These are phyloP conservation scores for Mactromeris polynyma DNA, from an alignment of 2,888 invertebrate species.

Conservation along the genomic window DNA sequence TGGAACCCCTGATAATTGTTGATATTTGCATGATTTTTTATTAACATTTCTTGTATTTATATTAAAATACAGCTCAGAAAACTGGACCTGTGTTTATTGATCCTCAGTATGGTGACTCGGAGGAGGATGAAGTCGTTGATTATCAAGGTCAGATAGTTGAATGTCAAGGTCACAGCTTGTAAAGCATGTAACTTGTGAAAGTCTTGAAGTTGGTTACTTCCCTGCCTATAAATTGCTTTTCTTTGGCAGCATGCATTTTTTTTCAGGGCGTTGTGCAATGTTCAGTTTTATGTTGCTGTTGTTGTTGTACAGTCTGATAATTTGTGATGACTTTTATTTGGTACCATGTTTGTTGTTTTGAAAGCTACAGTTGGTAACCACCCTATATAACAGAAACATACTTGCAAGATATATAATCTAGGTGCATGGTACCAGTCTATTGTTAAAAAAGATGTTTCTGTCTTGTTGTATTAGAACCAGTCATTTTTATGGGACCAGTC, in stretches of 20 bases:
- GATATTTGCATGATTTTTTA: background rate
- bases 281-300: background rate
- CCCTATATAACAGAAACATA: background rate
- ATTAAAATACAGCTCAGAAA: slow-evolving; percentile 71
- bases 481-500: background rate
- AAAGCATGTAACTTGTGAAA: background rate
- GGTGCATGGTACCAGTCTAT: background rate
- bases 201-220: background rate
- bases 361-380: background rate
- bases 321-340: background rate
- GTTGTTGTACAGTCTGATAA: background rate
- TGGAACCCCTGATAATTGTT: background rate
- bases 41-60: slow-evolving; percentile 5
- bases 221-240: slow-evolving; percentile 1
- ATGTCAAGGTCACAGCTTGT: slow-evolving; percentile 36
- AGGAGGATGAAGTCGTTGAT: slow-evolving; percentile 75
- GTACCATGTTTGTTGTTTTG: background rate
- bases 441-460: background rate
- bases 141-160: slow-evolving; percentile 65
- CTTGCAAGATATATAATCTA: background rate
- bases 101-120: slow-evolving; percentile 90
- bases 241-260: background rate
- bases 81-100: slow-evolving; percentile 88
- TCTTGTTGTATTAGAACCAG: background rate
- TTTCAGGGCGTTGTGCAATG: background rate